Evolutionary conservation across 2,113 vertebrate species (phyloP), one percentile per base, ranked within the genome.

Genomic region (Indicator indicator): DNA sequence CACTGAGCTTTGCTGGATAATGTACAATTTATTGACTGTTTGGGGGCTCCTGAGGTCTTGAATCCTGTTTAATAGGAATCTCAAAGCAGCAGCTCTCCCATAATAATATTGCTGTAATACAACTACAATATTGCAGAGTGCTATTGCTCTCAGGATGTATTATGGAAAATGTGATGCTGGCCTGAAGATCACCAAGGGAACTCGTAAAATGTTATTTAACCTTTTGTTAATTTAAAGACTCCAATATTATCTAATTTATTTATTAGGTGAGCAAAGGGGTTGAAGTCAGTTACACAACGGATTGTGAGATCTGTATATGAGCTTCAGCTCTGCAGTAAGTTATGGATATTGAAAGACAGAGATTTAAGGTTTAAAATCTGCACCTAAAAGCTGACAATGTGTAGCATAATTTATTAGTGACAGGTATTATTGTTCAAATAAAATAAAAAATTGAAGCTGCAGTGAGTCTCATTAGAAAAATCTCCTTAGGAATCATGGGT

Each of bases 161-260:
- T 95, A 95, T 62, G 46, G 64, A 96, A 97, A 97, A 96, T 79
- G 64, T 70, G 54, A 44, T 91, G 7, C 73, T 79, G 86, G 68
- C 72, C 74, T 93, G 73, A 91, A 93, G 93, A 94, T 96, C 19
- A 86, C 63, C 85, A 90, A 92, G 94, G 94, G 96, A 97, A 84
- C 92, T 94, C 70, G 76, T 96, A 96, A 97, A 96, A 96, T 94
- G 92, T 96, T 97, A 89, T 95, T 97, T 96, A 98, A 97, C 40
- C 82, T 95, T 98, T 97, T 97, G 81, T 96, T 97, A 96, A 97
- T 97, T 97, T 96, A 97, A 97, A 97, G 79, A 28, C 50, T 96
- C 55, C 64, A 85, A 30, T 90, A 93, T 60, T 88, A 86, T 85
- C 63, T 94, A 91, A 93, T 96, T 95, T 97, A 96, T 97, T 97